Conservation (phyloP, 2,113 vertebrate genomes). For the Salvelinus sp. region DNA sequence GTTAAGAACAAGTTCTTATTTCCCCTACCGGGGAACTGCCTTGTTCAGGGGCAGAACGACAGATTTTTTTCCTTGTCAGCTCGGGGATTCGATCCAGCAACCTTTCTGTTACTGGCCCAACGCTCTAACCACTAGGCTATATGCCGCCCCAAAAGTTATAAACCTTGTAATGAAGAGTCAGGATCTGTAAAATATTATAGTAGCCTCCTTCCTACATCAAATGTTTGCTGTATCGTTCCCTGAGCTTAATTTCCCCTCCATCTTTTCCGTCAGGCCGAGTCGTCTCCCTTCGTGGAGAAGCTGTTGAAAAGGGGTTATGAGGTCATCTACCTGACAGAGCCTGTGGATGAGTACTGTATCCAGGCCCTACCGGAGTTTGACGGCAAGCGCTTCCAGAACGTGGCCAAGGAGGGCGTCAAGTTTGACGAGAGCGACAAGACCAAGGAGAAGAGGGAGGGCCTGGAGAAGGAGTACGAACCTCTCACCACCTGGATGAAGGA, state of each 20-base stretch:
- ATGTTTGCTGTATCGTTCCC: neutral
- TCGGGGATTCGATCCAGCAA: too few relatives aligned
- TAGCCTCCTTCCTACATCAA: neutral
- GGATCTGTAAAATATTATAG: neutral
- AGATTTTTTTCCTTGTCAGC: too few relatives aligned
- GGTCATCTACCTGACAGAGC: conserved; percentile 96
- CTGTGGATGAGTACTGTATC: conserved; percentile 97
- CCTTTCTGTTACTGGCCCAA: too few relatives aligned
- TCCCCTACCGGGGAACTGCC: too few relatives aligned
- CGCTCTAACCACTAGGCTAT: too few relatives aligned
- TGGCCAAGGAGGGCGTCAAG: conserved; percentile 95
- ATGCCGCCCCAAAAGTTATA: too few relatives aligned
- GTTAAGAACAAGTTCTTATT: too few relatives aligned
- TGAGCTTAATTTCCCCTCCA: neutral
- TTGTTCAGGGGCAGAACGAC: too few relatives aligned
- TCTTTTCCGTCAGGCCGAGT: conserved; percentile 80
- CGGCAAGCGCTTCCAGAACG: conserved; percentile 97
- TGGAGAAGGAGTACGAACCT: conserved; percentile 94
- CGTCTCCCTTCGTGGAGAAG: conserved; percentile 93
- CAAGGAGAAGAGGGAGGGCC: conserved; percentile 88
- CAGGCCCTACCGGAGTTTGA: conserved; percentile 97
- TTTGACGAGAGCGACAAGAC: conserved; percentile 94
- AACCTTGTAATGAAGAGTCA: too few relatives aligned
- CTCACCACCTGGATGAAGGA: conserved; percentile 97
- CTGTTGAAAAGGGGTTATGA: conserved; percentile 98